Percentiles rank a stretch among this genome's conserved stretches.
These are phyloP conservation scores for Rhabdornis inornatus DNA, from an alignment of 2,113 vertebrate species.

Conservation along the genomic window DNA sequence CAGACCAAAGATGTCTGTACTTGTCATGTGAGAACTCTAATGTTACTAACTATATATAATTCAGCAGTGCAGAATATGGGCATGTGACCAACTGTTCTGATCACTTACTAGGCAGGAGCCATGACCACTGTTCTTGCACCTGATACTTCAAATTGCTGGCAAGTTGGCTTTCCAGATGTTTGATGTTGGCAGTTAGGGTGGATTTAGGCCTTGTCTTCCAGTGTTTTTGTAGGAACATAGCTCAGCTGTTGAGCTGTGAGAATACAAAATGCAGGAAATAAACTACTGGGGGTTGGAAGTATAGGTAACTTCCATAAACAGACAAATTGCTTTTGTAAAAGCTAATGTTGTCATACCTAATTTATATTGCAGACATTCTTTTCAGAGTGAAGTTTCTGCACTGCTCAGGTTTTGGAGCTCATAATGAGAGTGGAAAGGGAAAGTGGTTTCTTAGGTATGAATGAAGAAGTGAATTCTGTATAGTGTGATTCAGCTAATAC, in stretches of 20 bases:
- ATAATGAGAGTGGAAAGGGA: not conserved
- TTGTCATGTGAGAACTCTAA: not conserved
- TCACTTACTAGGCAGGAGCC: not conserved
- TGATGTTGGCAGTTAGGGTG: not conserved
- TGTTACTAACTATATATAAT: fast-evolving
- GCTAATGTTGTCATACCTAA: not conserved
- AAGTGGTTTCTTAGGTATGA: not conserved
- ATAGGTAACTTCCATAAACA: not conserved
- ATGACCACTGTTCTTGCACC: not conserved
- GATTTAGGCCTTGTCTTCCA: not conserved
- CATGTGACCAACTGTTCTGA: not conserved
- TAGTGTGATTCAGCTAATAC: not conserved
- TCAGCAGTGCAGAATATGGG: not conserved
- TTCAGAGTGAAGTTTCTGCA: not conserved
- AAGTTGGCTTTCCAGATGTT: not conserved
- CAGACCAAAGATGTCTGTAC: not conserved
- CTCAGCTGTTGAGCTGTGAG: not conserved
- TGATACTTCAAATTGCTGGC: not conserved
- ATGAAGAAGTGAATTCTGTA: not conserved
- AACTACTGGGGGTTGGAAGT: not conserved
- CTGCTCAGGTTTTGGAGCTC: not conserved
- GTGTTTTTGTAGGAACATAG: not conserved
- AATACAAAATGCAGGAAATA: not conserved
- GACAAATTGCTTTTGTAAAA: not conserved
- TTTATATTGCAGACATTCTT: not conserved